These are phyloP conservation scores for Trypoxylon attenuatum DNA, from an alignment of 2,888 invertebrate species.

Conservation along the genomic window DNA sequence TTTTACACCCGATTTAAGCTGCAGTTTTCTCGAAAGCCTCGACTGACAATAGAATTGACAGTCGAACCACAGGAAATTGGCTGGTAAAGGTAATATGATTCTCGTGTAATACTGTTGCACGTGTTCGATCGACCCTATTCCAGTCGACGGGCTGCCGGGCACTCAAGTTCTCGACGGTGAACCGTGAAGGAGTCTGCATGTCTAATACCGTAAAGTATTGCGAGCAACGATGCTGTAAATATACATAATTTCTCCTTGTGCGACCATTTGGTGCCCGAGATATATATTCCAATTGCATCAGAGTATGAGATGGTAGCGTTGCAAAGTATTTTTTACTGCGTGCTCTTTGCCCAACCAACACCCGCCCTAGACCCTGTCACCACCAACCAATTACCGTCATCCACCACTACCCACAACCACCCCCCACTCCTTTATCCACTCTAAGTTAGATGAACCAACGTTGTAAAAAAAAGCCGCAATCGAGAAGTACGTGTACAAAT, in stretches of 20 bases:
- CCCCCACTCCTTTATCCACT: neutral
- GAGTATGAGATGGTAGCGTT: constrained; percentile 29
- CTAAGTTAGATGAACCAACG: constrained; percentile 10
- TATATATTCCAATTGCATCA: constrained; percentile 33
- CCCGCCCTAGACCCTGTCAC: neutral
- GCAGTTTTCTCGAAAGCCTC: too few relatives aligned
- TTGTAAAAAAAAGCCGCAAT: constrained; percentile 13
- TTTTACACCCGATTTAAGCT: too few relatives aligned
- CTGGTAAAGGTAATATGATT: too few relatives aligned
- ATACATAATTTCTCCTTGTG: constrained; percentile 13
- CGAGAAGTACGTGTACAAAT: too few relatives aligned
- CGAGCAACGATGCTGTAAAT: constrained; percentile 29
- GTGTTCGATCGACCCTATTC: constrained; percentile 34
- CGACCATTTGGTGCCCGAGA: constrained; percentile 27
- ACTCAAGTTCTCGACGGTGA: constrained; percentile 14
- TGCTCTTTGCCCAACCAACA: neutral
- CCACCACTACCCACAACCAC: neutral
- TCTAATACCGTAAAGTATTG: constrained; percentile 39
- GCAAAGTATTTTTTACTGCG: neutral
- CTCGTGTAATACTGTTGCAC: neutral
- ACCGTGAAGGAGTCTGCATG: constrained; percentile 40
- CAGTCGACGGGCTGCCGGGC: neutral
- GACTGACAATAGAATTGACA: too few relatives aligned
- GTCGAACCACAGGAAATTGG: too few relatives aligned
- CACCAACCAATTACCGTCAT: neutral